Base-by-base conservation (phyloP, 2,888 invertebrate species). In the Leptopilina drosophilae region DNA sequence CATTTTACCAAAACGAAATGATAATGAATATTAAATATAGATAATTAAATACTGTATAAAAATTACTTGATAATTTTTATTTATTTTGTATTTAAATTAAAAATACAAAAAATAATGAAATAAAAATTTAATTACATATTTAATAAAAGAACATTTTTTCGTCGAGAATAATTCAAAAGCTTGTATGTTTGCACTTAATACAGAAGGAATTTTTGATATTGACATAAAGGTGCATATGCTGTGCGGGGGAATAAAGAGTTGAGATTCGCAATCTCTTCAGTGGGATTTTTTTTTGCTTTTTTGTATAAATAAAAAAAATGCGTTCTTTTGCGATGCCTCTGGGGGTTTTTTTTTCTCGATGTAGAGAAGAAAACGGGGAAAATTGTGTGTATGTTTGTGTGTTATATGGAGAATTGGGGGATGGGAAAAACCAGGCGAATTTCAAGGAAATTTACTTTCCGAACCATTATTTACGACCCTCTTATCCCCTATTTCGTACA, bases 391-490 rank as follows among this genome's bases (percentile, higher is more conserved):
- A 26, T 73, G 56, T 26, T 8, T 56, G n/a, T 33, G 14, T 42
- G 42, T 42, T 42, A 42, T 42, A 42, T 49, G 62, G 62, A 2
- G 53, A 26, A 42, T 42, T 11, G 4, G 11, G 49, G 49, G 49
- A 49, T 49, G 49, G 12, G 49, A 49, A 49, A 73, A 26, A 53
- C 53, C 26, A 6, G 33, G 73, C 56, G 73, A 73, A 73, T 73
- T 73, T 73, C 56, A 73, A 33, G n/a, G 15, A 73, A 56, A 73
- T 73, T 73, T 53, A 73, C 53, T 56, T 53, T 73, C 15, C 56
- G 73, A 73, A 73, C 40, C 73, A n/a, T 73, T 73, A 73, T 73
- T 73, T 73, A 33, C 56, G n/a, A 73, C 73, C 73, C 73, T 73
- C 73, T 73, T 73, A 56, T 56, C 73, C 53, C n/a, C 56, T n/a